Evolutionary conservation across 1,140 invertebrate species (phyloP).

Genomic region (Drepana arcuata): DNA sequence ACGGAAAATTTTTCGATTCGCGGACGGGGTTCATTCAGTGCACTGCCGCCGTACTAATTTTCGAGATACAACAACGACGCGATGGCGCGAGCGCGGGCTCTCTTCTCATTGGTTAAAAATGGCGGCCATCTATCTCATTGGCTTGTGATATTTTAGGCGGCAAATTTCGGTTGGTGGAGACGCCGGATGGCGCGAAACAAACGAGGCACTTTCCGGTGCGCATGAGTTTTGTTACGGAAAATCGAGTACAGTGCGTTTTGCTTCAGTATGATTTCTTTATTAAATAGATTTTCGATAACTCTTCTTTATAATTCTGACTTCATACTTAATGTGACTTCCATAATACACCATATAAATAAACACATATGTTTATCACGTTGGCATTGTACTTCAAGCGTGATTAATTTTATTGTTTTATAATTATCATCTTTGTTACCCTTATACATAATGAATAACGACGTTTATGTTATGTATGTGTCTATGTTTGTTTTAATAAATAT

Average conservation of each 20-base stretch:
- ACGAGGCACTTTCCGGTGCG: conserved; percentile 56
- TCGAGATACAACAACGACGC: conserved; percentile 67
- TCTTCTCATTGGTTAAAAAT: conserved; percentile 56
- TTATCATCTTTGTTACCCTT: too few relatives aligned
- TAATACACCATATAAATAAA: too few relatives aligned
- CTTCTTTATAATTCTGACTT: not conserved
- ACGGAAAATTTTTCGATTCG: conserved; percentile 59
- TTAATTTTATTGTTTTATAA: too few relatives aligned
- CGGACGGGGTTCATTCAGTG: conserved; percentile 68
- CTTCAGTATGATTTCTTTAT: conserved; percentile 20
- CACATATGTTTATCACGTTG: too few relatives aligned
- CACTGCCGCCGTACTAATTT: conserved; percentile 67
- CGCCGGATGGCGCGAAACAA: conserved; percentile 66
- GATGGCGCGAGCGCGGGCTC: conserved; percentile 64
- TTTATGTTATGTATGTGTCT: too few relatives aligned
- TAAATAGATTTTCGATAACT: not conserved
- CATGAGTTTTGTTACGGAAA: conserved; percentile 54
- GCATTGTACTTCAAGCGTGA: too few relatives aligned
- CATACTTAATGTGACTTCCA: not conserved
- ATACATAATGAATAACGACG: too few relatives aligned
- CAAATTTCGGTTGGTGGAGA: conserved; percentile 69
- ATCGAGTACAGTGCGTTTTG: conserved; percentile 56
- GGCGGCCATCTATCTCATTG: conserved; percentile 57
- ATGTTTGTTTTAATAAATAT: too few relatives aligned
- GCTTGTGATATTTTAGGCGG: conserved; percentile 55